These are phyloP conservation scores for Burhinus bistriatus DNA, from an alignment of 2,113 vertebrate species.

Conservation along the genomic window DNA sequence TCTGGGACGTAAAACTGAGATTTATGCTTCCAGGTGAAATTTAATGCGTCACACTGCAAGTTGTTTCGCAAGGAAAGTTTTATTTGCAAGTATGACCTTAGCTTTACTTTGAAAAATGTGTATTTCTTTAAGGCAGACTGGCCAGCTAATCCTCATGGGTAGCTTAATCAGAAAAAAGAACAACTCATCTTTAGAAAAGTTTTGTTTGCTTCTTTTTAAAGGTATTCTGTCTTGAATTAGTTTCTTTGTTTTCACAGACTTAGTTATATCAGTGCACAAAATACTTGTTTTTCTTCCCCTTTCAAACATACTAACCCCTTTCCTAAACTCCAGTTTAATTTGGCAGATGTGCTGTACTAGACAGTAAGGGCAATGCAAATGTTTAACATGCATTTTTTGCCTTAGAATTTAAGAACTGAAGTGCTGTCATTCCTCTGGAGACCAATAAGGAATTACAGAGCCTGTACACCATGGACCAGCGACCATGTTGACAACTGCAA, in stretches of 20 bases:
- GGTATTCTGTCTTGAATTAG: background rate
- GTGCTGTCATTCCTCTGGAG: background rate
- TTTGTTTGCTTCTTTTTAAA: background rate
- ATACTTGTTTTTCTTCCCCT: background rate
- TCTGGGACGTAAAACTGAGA: accelerated
- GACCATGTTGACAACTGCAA: background rate
- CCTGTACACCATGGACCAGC: background rate
- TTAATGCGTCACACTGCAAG: accelerated
- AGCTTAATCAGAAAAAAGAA: background rate
- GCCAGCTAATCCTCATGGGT: background rate
- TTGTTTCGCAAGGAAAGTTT: background rate
- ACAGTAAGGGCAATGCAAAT: background rate
- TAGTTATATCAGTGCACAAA: background rate
- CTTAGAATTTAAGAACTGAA: background rate
- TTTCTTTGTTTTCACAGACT: background rate
- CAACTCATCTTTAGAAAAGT: background rate
- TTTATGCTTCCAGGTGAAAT: background rate
- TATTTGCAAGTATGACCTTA: background rate
- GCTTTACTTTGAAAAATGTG: background rate
- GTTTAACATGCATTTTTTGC: background rate
- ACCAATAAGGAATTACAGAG: background rate
- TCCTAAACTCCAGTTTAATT: background rate
- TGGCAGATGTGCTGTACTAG: background rate
- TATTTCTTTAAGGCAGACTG: background rate
- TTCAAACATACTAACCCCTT: background rate